Conservation (phyloP, 2,113 vertebrate genomes). For the Taxidea taxus region DNA sequence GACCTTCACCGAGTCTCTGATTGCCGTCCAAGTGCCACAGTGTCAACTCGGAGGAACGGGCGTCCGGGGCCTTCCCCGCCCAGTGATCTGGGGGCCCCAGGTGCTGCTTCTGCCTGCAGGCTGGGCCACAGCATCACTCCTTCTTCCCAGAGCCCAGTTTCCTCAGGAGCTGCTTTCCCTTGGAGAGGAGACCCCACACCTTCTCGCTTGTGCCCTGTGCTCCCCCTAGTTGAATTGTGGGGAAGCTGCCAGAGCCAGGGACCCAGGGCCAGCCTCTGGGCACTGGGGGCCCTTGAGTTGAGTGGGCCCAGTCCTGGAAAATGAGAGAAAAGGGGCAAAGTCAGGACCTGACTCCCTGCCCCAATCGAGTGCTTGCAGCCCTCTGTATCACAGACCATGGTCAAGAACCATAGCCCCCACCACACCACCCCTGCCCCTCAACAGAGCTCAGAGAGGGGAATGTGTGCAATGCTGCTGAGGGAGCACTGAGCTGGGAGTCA, state of each 20-base stretch:
- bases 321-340: neutral
- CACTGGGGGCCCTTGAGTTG: neutral
- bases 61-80: neutral
- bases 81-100: neutral
- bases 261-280: neutral
- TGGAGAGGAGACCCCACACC: conserved; percentile 92
- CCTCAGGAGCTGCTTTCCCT: conserved; percentile 92
- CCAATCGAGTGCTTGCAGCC: neutral
- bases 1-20: neutral
- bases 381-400: neutral
- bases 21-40: neutral
- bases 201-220: conserved; percentile 84
- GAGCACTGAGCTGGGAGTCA: neutral
- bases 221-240: conserved; percentile 28
- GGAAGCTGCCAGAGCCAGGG: conserved; percentile 32
- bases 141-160: conserved; percentile 93
- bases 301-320: conserved; percentile 47
- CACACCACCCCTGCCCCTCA: rapidly evolving
- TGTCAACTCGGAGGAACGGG: neutral
- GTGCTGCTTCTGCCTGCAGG: conserved; percentile 3
- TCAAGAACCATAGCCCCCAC: neutral
- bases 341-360: neutral
- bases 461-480: rapidly evolving
- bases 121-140: conserved; percentile 76
- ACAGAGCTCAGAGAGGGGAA: neutral